These are phyloP conservation scores for Aspidapion aeneum DNA, from an alignment of 2,888 invertebrate species.

Conservation along the genomic window DNA sequence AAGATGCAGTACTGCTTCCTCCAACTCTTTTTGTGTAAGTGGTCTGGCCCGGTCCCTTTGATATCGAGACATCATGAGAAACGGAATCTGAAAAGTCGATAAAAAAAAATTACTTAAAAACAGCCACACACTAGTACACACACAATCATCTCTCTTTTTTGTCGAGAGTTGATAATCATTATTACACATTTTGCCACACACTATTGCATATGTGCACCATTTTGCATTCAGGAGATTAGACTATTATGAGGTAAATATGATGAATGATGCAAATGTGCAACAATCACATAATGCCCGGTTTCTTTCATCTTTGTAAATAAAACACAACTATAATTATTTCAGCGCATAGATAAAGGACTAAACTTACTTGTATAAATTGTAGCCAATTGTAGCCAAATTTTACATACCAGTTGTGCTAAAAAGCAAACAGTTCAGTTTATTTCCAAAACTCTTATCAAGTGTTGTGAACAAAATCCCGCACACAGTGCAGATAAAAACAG, in stretches of 20 bases:
- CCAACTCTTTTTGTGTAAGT: neutral
- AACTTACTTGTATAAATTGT: too few species aligned
- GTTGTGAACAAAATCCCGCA: too few species aligned
- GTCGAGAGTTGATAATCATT: neutral
- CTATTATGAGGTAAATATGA: neutral
- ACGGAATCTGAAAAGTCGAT: neutral
- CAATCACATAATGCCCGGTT: neutral
- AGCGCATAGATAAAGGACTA: neutral
- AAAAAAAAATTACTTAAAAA: neutral
- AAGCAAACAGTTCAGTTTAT: too few species aligned
- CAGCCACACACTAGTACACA: neutral
- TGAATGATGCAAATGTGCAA: neutral
- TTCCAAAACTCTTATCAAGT: too few species aligned
- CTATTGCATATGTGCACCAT: neutral
- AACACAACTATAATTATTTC: neutral
- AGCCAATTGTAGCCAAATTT: too few species aligned
- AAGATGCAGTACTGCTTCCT: neutral
- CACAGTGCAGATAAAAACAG: too few species aligned
- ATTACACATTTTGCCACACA: neutral
- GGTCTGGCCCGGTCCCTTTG: neutral
- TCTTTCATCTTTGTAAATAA: neutral
- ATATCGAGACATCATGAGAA: neutral
- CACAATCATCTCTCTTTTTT: neutral
- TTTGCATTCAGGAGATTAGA: neutral
- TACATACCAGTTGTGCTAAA: too few species aligned